Evolutionary conservation across 2,113 vertebrate species (phyloP).

Genomic region (Pterocles orientalis): DNA sequence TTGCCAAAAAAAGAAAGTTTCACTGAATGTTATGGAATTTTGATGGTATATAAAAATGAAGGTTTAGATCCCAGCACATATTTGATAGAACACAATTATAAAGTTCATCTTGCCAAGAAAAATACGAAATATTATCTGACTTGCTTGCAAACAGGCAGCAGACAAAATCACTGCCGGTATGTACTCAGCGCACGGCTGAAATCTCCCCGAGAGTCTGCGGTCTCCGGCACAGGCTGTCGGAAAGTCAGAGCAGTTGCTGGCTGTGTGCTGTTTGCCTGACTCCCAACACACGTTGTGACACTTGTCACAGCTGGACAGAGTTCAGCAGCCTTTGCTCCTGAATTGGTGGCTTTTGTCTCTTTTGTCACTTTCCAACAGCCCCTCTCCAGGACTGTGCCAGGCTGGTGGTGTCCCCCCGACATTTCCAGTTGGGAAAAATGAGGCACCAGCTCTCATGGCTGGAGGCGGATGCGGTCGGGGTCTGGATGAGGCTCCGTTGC

Average conservation of each 20-base stretch:
- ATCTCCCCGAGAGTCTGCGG: accelerated
- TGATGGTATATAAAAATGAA: not conserved
- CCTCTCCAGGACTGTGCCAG: too few species aligned
- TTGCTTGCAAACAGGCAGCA: not conserved
- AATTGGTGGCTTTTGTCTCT: too few species aligned
- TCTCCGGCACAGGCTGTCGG: not conserved
- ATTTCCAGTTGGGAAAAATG: accelerated
- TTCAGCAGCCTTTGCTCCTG: not conserved
- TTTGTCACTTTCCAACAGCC: too few species aligned
- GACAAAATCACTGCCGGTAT: not conserved
- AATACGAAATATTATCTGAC: not conserved
- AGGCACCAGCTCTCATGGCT: not conserved
- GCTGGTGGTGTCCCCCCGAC: accelerated
- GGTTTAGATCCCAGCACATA: not conserved
- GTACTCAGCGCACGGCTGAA: not conserved
- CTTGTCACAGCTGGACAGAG: accelerated
- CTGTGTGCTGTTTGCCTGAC: not conserved
- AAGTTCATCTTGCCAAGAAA: conserved; percentile 23
- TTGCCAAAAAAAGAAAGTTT: conserved; percentile 1
- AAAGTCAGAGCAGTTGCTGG: not conserved
- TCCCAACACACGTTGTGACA: not conserved
- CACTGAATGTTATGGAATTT: conserved; percentile 21
- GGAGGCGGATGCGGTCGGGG: not conserved
- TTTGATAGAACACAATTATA: not conserved
- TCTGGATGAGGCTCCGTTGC: not conserved